Conservation (phyloP, 2,888 invertebrate species). For the Dorcus hopei region DNA sequence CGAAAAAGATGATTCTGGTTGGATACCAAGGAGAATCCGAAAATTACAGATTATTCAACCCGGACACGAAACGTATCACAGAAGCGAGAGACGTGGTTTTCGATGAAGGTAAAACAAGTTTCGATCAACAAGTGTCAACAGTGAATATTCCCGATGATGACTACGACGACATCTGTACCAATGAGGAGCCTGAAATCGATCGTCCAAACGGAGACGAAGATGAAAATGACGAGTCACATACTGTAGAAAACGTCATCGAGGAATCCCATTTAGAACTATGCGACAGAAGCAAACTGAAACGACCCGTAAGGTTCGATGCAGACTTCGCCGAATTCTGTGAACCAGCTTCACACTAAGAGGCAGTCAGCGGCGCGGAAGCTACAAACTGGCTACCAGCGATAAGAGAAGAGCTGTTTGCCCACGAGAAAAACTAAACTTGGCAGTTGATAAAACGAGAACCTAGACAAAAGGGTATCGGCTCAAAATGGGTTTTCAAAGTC, state of each 20-base stretch:
- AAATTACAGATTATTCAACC: constrained; percentile 27
- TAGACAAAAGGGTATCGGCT: constrained; percentile 3
- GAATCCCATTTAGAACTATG: too few species aligned
- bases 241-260: too few species aligned
- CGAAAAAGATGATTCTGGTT: constrained; percentile 10
- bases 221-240: too few species aligned
- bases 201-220: too few species aligned
- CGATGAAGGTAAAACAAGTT: constrained; percentile 15
- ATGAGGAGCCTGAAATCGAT: too few species aligned
- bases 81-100: constrained; percentile 28
- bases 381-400: constrained; percentile 7
- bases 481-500: constrained; percentile 17
- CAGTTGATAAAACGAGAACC: constrained; percentile 14
- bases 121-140: too few species aligned
- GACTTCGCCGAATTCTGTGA: constrained; percentile 14
- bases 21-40: constrained; percentile 9
- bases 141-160: too few species aligned
- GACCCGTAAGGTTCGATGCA: constrained; percentile 13
- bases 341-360: too few species aligned
- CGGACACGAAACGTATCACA: constrained; percentile 19
- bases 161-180: too few species aligned
- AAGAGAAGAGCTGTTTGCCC: constrained; percentile 22
- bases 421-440: constrained; percentile 24
- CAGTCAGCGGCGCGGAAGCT: too few species aligned
- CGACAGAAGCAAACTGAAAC: not conserved